A percentile compares a stretch with the other conserved stretches of the same genome.
Conservation (phyloP, 2,888 invertebrate species). For the Leptothorax acervorum region DNA sequence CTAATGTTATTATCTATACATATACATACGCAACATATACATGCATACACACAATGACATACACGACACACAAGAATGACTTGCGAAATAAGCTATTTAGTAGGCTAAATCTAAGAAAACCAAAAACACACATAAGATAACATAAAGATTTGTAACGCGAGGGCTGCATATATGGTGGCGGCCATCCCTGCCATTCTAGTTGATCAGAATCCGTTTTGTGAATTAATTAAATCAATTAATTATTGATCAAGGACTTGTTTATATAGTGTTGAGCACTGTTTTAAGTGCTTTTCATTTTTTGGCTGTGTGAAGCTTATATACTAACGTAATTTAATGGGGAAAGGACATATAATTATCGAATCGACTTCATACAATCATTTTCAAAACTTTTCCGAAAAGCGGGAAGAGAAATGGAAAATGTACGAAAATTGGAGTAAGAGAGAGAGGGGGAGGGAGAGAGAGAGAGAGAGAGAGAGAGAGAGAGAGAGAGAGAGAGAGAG, state of each 20-base stretch:
- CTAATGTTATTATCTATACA: constrained; percentile 64
- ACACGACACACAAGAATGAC: constrained; percentile 46
- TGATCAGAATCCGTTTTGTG: constrained; percentile 80
- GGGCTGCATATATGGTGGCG: constrained; percentile 71
- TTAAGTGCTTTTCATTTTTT: constrained; percentile 89
- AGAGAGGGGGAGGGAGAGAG: neutral
- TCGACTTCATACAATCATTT: constrained; percentile 74
- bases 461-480: neutral
- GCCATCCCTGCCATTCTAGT: constrained; percentile 79
- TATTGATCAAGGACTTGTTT: constrained; percentile 86
- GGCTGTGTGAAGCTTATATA: constrained; percentile 88
- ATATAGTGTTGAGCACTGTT: constrained; percentile 89
- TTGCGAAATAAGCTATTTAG: constrained; percentile 62
- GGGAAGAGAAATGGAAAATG: constrained; percentile 41
- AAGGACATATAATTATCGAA: constrained; percentile 69
- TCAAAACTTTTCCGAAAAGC: constrained; percentile 74
- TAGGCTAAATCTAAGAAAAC: constrained; percentile 55
- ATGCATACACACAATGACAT: constrained; percentile 2
- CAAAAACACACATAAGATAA: constrained; percentile 27
- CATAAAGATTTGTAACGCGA: constrained; percentile 56
- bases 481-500: neutral
- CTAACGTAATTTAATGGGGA: constrained; percentile 81
- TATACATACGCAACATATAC: constrained; percentile 33
- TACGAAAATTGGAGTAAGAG: neutral
- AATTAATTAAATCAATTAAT: constrained; percentile 78